These are phyloP conservation scores for Heliangelus exortis DNA, from an alignment of 2,797 vertebrate species.

Conservation along the genomic window DNA sequence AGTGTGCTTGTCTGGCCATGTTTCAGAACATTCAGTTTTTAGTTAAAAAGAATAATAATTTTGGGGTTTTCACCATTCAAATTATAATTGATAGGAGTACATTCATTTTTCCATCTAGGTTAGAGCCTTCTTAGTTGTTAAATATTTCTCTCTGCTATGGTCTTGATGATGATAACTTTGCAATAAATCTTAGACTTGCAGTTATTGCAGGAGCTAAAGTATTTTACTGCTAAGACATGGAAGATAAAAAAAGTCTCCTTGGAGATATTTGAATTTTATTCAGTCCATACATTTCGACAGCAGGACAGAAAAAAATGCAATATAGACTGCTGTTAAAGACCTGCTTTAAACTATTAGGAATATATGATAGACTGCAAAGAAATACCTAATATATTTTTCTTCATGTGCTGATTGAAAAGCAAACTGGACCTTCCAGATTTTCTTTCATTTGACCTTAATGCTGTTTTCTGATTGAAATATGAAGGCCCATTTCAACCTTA, in stretches of 20 bases:
- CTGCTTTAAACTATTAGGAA: neutral
- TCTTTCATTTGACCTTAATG: neutral
- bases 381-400: neutral
- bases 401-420: conserved; percentile 13
- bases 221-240: neutral
- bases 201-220: neutral
- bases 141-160: neutral
- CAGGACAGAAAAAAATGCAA: neutral
- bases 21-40: neutral
- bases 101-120: neutral
- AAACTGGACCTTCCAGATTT: conserved; percentile 10
- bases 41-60: neutral
- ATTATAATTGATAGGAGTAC: neutral
- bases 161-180: neutral
- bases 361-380: neutral
- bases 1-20: neutral
- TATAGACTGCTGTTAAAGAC: neutral
- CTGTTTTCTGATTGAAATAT: neutral
- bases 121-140: neutral
- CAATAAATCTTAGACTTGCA: neutral
- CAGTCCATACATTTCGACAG: neutral
- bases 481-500: neutral
- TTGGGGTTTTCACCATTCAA: neutral
- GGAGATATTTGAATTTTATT: conserved; percentile 2
- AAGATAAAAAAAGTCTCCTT: neutral